Evolutionary conservation across 2,888 invertebrate genomes (phyloP).

Genomic region (Lysandra bellargus): DNA sequence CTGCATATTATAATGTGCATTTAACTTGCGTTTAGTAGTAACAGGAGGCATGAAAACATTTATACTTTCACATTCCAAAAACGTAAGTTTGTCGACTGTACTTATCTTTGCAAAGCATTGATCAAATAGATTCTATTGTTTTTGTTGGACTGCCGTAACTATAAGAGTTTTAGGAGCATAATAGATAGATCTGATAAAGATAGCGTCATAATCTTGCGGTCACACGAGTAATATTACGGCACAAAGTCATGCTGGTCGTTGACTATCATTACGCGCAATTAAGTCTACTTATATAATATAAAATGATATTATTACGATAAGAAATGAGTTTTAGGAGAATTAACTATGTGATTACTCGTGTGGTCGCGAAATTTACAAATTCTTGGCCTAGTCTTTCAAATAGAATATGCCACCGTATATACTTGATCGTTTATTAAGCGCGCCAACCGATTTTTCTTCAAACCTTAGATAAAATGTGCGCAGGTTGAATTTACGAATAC

Average conservation of each 20-base stretch:
- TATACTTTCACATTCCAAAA: not conserved
- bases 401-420: not conserved
- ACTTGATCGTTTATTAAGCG: not conserved
- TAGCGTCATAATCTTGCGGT: not conserved
- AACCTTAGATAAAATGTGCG: not conserved
- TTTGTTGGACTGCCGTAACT: slow-evolving; percentile 9
- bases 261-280: not conserved
- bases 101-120: not conserved
- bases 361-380: not conserved
- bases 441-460: not conserved
- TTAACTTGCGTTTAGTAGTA: not conserved
- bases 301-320: not conserved
- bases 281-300: slow-evolving; percentile 6
- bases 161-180: not conserved
- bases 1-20: not conserved
- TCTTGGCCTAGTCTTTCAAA: slow-evolving; percentile 30
- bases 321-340: not conserved
- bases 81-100: slow-evolving; percentile 16
- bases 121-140: not conserved
- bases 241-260: slow-evolving; percentile 11
- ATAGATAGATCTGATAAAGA: slow-evolving; percentile 17
- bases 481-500: not conserved
- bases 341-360: not conserved
- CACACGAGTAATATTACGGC: not conserved
- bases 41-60: not conserved